Evolutionary conservation across 2,113 vertebrate species (phyloP), one percentile per base, ranked within the genome.

Genomic region (Pygoscelis antarcticus): DNA sequence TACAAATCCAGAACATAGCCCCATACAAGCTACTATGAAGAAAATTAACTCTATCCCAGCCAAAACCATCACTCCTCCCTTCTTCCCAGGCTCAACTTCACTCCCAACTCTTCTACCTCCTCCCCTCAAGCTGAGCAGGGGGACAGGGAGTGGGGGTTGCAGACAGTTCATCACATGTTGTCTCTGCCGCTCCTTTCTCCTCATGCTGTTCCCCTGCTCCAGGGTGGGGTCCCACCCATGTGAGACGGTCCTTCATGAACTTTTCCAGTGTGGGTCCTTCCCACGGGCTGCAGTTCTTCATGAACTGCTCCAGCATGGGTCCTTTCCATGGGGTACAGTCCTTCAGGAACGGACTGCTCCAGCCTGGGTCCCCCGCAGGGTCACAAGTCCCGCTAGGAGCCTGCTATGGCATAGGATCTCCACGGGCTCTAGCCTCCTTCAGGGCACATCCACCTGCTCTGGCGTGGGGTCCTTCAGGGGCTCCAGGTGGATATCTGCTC

Each of bases 71-170:
- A 42, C 18, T 25, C 17, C 8, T 71, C 36, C 30, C 15, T 34
- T 71, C 46, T 61, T 61, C 36, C 15, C 3, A 2, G 4, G 14
- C 23, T 51, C 30, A 29, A 1, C 23, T 71, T 51, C 23, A 61
- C 55, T 61, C 25, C 16, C 36, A 42, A 13, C 23, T 61, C 23
- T 71, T 51, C 17, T 51, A n/a, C 7, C 9, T 42, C 36, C 25
- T 52, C 27, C 3, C 6, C 5, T 4, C 1, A 1, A 13, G 18
- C 3, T 6, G 23, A 0, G 0, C 18, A 51, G 36, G 23, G 11
- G 9, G 18, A 17, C 2, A 1, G 13, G 29, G 36, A 60, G 29
- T 42, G 13, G 44, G 9, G 5, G 3, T 40, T 70, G 11, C 0
- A 1, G 9, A 36, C 40, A 46, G 15, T 57, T 80, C 32, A 42